Conservation (phyloP, 2,888 invertebrate genomes). For the Hyles lineata region DNA sequence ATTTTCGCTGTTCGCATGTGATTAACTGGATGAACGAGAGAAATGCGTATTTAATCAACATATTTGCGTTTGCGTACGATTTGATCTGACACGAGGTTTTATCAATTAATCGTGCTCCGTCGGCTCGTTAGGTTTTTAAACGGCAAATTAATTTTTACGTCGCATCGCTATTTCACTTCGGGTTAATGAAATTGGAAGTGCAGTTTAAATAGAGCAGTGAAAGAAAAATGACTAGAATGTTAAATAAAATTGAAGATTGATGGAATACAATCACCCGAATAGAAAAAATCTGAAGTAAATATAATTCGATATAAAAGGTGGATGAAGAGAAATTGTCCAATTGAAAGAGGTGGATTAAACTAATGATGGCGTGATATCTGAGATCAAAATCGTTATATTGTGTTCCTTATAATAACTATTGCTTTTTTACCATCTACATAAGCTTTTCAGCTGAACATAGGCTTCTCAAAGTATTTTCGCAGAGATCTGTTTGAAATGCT, state of each 20-base stretch:
- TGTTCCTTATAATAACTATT: too few species aligned
- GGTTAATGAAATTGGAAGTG: neutral
- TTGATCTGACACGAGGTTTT: constrained; percentile 10
- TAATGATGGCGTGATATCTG: too few species aligned
- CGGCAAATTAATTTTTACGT: constrained; percentile 10
- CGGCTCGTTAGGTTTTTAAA: constrained; percentile 26
- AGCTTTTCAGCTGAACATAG: too few species aligned
- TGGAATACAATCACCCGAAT: too few species aligned
- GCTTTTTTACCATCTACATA: too few species aligned
- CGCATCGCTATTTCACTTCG: neutral
- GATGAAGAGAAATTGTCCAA: too few species aligned
- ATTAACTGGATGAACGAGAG: constrained; percentile 8
- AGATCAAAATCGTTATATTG: too few species aligned
- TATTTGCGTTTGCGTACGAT: constrained; percentile 18
- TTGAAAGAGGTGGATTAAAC: too few species aligned
- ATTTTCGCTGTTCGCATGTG: constrained; percentile 20
- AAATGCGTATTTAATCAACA: constrained; percentile 29
- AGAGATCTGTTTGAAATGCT: too few species aligned
- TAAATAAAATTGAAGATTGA: neutral
- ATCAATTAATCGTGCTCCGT: constrained; percentile 29
- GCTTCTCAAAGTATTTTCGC: too few species aligned
- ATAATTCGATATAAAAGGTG: too few species aligned
- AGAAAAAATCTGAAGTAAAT: too few species aligned
- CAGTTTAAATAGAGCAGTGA: neutral
- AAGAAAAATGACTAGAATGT: neutral